Evolutionary conservation across 2,888 invertebrate genomes (phyloP), one percentile per base, ranked within the genome.

Genomic region (Lasioglossum morio): DNA sequence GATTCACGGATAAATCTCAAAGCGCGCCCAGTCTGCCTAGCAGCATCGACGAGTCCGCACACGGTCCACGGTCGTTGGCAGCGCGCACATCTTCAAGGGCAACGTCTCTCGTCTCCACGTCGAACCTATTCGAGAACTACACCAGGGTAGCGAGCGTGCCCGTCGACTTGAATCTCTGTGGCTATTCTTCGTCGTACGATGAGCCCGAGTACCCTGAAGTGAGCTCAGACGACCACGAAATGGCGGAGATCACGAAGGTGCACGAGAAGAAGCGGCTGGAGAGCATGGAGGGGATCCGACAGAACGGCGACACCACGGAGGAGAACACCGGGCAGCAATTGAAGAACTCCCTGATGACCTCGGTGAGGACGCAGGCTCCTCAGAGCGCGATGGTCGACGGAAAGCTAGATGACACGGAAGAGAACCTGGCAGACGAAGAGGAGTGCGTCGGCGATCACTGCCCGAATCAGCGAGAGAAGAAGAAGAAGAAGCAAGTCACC

Each of bases 121-220:
- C 91, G 57, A 91, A 91, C 73, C 85, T 92, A 81, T 94, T 94
- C 85, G 95, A 95, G 86, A 94, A 94, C 82, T 94, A 94, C 87
- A 95, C 95, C 43, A 93, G 94, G 92, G 96, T 95, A 92, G 95
- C 96, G 72, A 96, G 96, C 92, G 96, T 97, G 84, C 97, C 97
- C 92, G 97, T 97, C 92, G 96, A 97, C 93, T 96, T 97, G 87
- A 97, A 97, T 95, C 96, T 97, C 91, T 96, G 96, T 95, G 88
- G 96, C 48, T 80, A 83, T 34, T 63, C 74, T 34, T 2, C 48
- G 40, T 48, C 66, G 34, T 85, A 70, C 23, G 93, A 94, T 77
- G 91, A 91, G 72, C 88, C 85, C 16, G 34, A 69, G 46, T 57
- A 37, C 30, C 37, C 46, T 5, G 37, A 75, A 81, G 73, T 84